Percentiles rank a stretch among this genome's conserved stretches.
phyloP scores from a whole-genome alignment of 1,140 invertebrate genomes.

The Eriosoma lanigerum region DNA sequence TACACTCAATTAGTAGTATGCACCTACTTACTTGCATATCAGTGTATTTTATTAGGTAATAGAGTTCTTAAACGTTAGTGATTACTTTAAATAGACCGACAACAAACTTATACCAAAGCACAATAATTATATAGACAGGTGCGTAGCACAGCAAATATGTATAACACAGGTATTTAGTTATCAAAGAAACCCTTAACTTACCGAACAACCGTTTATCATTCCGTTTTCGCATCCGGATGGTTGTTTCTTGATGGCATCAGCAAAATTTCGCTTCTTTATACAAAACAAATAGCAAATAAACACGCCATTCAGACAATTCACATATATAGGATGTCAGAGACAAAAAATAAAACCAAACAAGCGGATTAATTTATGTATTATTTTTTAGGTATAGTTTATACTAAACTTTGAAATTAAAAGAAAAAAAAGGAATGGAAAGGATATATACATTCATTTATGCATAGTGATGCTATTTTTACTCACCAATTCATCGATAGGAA shows the following conservation, averaged over 20 bases:
- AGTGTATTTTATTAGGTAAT: slow-evolving; percentile 22
- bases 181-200: slow-evolving; percentile 24
- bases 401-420: too few relatives aligned
- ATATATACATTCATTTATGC: neutral
- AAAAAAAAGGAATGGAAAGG: neutral
- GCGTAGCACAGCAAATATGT: neutral
- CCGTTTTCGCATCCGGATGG: slow-evolving; percentile 38
- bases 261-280: slow-evolving; percentile 46
- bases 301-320: neutral
- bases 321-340: slow-evolving; percentile 22
- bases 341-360: slow-evolving; percentile 14
- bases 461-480: slow-evolving; percentile 39
- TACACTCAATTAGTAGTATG: neutral
- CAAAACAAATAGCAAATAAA: slow-evolving; percentile 42
- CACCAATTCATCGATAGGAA: slow-evolving; percentile 56
- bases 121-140: neutral
- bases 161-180: slow-evolving; percentile 3
- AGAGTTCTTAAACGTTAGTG: neutral
- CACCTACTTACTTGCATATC: neutral
- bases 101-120: neutral
- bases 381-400: neutral
- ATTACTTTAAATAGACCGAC: neutral
- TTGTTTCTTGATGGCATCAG: slow-evolving; percentile 20
- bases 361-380: neutral
- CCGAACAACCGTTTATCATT: slow-evolving; percentile 44